These are phyloP conservation scores for Oxyruncus cristatus DNA, from an alignment of 2,113 vertebrate species.

Conservation along the genomic window DNA sequence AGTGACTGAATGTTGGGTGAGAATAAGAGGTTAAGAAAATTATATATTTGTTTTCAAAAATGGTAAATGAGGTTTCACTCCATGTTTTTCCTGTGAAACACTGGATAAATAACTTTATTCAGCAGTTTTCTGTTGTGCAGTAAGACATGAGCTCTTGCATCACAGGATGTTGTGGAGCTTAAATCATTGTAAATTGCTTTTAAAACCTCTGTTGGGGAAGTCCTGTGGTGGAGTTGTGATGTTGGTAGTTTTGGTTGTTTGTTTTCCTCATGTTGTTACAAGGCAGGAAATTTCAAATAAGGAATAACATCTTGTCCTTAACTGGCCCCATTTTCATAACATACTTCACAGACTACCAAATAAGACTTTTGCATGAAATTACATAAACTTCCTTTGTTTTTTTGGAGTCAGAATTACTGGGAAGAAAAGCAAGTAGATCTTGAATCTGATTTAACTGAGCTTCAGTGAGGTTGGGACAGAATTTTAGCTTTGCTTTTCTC, in stretches of 20 bases:
- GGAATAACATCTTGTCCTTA: not conserved
- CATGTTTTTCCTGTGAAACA: not conserved
- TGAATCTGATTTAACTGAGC: not conserved
- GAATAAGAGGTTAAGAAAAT: not conserved
- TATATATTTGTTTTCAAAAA: rapidly evolving
- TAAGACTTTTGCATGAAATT: not conserved
- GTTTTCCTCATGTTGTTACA: not conserved
- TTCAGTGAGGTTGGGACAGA: not conserved
- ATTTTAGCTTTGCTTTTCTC: not conserved
- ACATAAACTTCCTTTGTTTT: not conserved
- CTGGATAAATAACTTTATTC: not conserved
- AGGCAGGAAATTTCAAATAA: not conserved
- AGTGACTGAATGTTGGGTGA: not conserved
- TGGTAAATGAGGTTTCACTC: not conserved
- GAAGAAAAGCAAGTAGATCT: not conserved
- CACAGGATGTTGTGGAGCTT: not conserved
- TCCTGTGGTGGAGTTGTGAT: not conserved
- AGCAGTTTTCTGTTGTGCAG: not conserved
- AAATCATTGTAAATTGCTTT: not conserved
- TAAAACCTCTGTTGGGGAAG: not conserved
- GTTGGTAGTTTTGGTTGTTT: not conserved
- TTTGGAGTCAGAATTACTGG: not conserved
- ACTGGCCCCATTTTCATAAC: not conserved
- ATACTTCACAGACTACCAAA: not conserved
- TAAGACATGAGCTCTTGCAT: not conserved